Conservation (phyloP, 2,797 vertebrate species). For the Pseudochaenichthys georgianus region DNA sequence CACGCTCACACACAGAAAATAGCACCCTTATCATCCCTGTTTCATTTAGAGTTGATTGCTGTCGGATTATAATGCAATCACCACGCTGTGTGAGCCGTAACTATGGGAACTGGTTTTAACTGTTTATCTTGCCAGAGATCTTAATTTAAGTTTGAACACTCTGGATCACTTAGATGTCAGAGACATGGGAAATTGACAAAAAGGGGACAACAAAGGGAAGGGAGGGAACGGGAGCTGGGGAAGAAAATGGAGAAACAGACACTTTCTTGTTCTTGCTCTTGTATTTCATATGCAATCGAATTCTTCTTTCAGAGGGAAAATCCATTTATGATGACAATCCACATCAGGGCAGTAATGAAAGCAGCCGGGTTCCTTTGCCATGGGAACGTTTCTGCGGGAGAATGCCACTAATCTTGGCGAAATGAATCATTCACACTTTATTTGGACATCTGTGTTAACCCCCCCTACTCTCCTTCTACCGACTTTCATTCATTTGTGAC, state of each 20-base stretch:
- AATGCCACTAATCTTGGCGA: constrained; percentile 92
- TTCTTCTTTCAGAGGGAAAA: constrained; percentile 99
- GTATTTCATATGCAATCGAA: constrained; percentile 98
- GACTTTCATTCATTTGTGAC: constrained; percentile 87
- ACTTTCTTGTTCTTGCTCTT: constrained; percentile 96
- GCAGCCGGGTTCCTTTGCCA: constrained; percentile 90
- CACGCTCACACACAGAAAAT: constrained; percentile 85
- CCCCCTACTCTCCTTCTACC: constrained; percentile 18
- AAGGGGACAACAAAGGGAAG: constrained; percentile 87
- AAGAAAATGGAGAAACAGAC: constrained; percentile 91
- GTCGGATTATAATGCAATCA: constrained; percentile 99
- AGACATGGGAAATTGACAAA: constrained; percentile 94
- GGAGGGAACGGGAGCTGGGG: constrained; percentile 83
- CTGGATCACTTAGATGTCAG: constrained; percentile 99
- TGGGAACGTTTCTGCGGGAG: constrained; percentile 95
- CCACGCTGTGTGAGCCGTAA: constrained; percentile 99
- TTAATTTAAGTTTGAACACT: constrained; percentile 99
- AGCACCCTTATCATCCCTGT: constrained; percentile 99
- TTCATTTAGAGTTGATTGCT: constrained; percentile 99
- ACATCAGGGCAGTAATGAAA: constrained; percentile 90
- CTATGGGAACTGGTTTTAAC: constrained; percentile 99
- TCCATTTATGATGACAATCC: constrained; percentile 99
- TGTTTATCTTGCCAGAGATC: constrained; percentile 99
- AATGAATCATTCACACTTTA: constrained; percentile 91
- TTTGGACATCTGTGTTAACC: constrained; percentile 92